Conservation (phyloP, 2,888 invertebrate genomes). For the Seira musarum region DNA sequence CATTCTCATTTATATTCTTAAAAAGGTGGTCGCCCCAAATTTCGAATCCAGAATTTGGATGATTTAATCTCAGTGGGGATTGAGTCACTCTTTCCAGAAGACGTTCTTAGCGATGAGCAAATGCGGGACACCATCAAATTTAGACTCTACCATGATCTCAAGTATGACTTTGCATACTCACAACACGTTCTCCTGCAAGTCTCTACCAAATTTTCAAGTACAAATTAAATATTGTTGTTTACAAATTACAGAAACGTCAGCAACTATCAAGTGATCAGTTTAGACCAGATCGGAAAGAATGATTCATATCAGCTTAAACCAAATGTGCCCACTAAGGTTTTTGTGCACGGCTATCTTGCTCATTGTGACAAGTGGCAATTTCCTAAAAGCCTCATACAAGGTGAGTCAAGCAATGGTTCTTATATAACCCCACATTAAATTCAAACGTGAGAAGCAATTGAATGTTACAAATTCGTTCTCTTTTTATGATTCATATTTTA, state of each 20-base stretch:
- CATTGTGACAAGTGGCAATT: constrained; percentile 62
- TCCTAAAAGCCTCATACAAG: constrained; percentile 58
- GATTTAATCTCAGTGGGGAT: constrained; percentile 60
- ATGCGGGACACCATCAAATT: constrained; percentile 54
- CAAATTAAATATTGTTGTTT: neutral
- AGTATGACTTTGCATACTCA: constrained; percentile 31
- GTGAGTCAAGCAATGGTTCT: constrained; percentile 38
- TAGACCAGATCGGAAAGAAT: constrained; percentile 54
- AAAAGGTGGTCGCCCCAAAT: constrained; percentile 45
- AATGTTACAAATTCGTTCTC: too few relatives aligned
- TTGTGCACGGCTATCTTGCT: constrained; percentile 63
- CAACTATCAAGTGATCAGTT: constrained; percentile 45
- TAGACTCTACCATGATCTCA: constrained; percentile 54
- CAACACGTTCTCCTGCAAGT: neutral
- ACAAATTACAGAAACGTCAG: constrained; percentile 59
- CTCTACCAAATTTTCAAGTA: neutral
- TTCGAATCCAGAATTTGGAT: constrained; percentile 56
- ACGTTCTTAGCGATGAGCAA: constrained; percentile 54
- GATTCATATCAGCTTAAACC: constrained; percentile 35
- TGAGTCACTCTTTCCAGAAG: constrained; percentile 61
- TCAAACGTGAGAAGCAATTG: too few relatives aligned
- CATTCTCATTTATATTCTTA: neutral
- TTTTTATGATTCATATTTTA: too few relatives aligned
- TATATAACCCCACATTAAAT: too few relatives aligned
- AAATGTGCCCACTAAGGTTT: constrained; percentile 58